Base-by-base conservation (phyloP, 2,797 vertebrate species). In the Emys orbicularis region DNA sequence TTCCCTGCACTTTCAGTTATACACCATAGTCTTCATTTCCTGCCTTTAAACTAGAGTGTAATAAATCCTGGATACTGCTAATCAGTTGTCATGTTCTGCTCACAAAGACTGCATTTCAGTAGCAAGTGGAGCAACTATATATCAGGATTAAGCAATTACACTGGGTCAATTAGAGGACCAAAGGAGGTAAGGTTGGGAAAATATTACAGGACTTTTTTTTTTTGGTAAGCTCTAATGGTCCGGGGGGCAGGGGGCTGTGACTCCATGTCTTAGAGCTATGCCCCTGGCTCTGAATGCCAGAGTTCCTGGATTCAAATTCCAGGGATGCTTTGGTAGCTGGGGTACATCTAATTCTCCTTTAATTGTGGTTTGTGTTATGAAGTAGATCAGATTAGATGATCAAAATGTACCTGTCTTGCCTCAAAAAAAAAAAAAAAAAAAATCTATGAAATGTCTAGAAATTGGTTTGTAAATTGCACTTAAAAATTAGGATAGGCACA, bases 41-140 rank as follows among this genome's bases (percentile, higher is more conserved):
- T 59, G 29, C 12, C 57, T 59, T 31, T 59, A 59, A 57, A 59
- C 57, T 59, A 59, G 29, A 13, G 57, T 31, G 29, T 59, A 59
- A 59, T 31, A 59, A 59, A 59, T 15, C 29, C 29, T 59, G 29
- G 57, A 31, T 31, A 59, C 9, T 15, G 57, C 29, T 59, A 31
- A 31, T 59, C 29, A 59, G 57, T 59, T 31, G 57, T 59, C 29
- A 59, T 59, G 57, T 59, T 57, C 57, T 59, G 29, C 29, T 74
- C 89, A 59, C 76, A 79, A 83, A 23, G 65, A 27, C 0, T 34
- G 49, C 31, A 15, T 23, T 23, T 29, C 6, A 44, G 18, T 2
- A 2, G 5, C 0, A 2, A 6, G 49, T 34, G 6, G 57, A 12
- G 54, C 29, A 29, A 44, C 1, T 4, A 27, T 1, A 3, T 0